Evolutionary conservation across 2,113 vertebrate species (phyloP), one percentile per base, ranked within the genome.

Genomic region (Ursus arctos): DNA sequence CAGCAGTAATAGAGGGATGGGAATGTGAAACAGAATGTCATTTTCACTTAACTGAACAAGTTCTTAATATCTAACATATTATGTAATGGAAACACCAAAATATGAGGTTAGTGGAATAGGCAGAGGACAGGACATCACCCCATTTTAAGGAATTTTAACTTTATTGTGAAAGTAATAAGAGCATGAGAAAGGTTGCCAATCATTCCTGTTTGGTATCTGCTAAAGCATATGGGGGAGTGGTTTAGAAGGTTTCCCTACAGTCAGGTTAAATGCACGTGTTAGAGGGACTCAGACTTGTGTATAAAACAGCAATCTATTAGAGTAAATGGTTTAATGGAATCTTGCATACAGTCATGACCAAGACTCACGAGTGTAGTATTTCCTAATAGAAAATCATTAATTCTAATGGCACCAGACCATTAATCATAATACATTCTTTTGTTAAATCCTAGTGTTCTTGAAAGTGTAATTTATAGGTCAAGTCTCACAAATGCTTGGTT

Each of bases 311-410:
- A 87, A 19, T 93, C 4, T 97, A 67, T 76, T 97, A 84, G 19
- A 5, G 24, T 92, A 95, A 97, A 74, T 67, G 36, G 63, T 61
- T 96, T 95, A 97, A 94, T 96, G 28, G 80, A 92, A 86, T 47
- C 49, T 83, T 28, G 94, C 55, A 92, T 74, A 26, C 16, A 95
- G 12, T 77, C 82, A 91, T 65, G 88, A 86, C 4, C 53, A 96
- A 80, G 67, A 79, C 91, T 97, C 76, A 85, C 74, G 47, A 85
- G 49, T 95, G 2, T 86, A 98, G 94, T 90, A 33, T 76, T 97
- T 98, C 19, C 74, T 96, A 79, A 98, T 97, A 95, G n/a, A 49
- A 51, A 89, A 85, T 93, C 3, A 98, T 98, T 98, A 92, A 96
- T 92, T 98, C 83, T 7, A 61, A 47, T 71, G 28, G 24, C 95